Conservation (phyloP, 2,888 invertebrate genomes). For the Erannis defoliaria region DNA sequence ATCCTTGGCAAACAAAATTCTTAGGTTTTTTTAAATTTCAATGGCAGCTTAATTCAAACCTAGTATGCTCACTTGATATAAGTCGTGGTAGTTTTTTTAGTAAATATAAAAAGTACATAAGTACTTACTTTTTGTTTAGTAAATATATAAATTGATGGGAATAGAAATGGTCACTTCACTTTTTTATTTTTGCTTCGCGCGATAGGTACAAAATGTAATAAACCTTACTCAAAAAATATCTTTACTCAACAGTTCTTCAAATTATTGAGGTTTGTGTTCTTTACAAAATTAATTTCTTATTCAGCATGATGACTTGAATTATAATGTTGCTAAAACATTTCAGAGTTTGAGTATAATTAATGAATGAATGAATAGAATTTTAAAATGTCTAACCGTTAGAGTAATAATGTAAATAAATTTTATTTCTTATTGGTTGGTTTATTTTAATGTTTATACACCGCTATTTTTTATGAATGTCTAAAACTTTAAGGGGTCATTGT, state of each 20-base stretch:
- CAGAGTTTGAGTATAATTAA: conserved; percentile 9
- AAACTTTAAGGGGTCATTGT: no score
- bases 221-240: conserved; percentile 1
- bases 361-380: conserved; percentile 14
- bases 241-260: neutral
- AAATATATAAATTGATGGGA: no score
- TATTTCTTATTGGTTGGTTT: neutral
- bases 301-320: conserved; percentile 19
- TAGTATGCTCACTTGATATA: no score
- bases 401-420: conserved; percentile 13
- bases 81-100: no score
- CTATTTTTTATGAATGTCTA: no score
- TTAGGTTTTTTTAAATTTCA: no score
- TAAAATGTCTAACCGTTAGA: neutral
- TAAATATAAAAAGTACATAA: no score
- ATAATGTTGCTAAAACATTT: conserved; percentile 13
- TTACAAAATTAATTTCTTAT: conserved; percentile 26
- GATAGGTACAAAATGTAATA: neutral
- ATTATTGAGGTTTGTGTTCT: conserved; percentile 18
- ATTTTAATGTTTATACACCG: conserved; percentile 4
- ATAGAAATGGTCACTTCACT: no score
- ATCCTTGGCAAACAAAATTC: no score
- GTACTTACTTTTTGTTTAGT: no score
- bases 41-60: no score
- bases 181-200: neutral